phyloP scores from a whole-genome alignment of 2,113 vertebrate species.

The Hippoglossus stenolepis region DNA sequence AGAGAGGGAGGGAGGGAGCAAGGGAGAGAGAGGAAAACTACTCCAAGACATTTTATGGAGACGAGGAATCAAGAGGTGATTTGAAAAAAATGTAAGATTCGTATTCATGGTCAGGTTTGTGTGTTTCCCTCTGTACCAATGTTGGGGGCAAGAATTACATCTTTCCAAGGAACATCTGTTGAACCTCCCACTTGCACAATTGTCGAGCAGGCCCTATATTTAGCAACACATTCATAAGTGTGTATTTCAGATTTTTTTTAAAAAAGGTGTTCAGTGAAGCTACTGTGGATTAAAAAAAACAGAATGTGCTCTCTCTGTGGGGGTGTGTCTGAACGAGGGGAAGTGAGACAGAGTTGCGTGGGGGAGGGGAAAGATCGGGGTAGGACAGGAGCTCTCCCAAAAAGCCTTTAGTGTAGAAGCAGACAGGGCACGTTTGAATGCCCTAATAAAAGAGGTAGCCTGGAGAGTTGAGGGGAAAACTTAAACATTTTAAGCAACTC shows the following conservation, averaged over 20 bases:
- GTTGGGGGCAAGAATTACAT: conserved; percentile 7
- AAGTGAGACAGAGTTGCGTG: conserved; percentile 69
- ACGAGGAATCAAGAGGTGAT: background rate
- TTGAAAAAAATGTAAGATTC: conserved; percentile 6
- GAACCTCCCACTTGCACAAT: conserved; percentile 18
- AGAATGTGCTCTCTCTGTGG: conserved; percentile 62
- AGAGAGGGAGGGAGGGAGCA: conserved; percentile 5
- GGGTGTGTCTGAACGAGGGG: conserved; percentile 76
- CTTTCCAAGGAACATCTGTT: conserved; percentile 39
- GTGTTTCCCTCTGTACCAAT: background rate
- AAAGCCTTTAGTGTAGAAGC: conserved; percentile 62
- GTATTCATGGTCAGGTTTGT: background rate
- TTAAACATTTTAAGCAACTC: background rate
- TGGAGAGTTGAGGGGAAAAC: conserved; percentile 5
- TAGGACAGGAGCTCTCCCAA: conserved; percentile 67
- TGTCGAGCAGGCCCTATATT: background rate
- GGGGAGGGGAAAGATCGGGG: conserved; percentile 69
- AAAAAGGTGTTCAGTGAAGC: conserved; percentile 44
- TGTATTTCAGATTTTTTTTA: conserved; percentile 16
- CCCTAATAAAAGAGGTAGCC: conserved; percentile 40
- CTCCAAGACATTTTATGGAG: conserved; percentile 58
- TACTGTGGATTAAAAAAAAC: conserved; percentile 44
- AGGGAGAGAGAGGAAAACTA: conserved; percentile 20
- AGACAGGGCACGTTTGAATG: conserved; percentile 50
- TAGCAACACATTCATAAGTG: conserved; percentile 11